Evolutionary conservation across 2,113 vertebrate genomes (phyloP), one percentile per base, ranked within the genome.

Genomic region (Dunckerocampus dactyliophorus): DNA sequence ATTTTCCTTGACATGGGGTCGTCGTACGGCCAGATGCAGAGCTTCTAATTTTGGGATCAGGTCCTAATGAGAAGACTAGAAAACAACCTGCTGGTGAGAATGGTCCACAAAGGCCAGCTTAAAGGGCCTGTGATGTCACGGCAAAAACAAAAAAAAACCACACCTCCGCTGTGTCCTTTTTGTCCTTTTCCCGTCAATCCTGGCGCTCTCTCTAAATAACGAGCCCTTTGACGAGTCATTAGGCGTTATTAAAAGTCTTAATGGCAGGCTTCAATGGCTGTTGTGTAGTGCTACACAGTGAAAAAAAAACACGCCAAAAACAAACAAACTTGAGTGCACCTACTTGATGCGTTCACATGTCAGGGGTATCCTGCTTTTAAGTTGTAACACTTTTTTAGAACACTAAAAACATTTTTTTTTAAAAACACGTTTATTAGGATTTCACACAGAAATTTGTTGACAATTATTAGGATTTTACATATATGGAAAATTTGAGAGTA

Each of bases 351-450:
- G 8, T 48, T n/a, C 19, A 9, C 4, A 21, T 47, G 10, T 57
- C 60, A 65, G 43, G 53, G 28, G 47, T 63, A 62, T 54, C 59
- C 51, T 63, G 39, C 13, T 43, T 43, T 12, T 14, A 43, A 14
- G 6, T 37, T 37, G 0, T n/a, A n/a, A n/a, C n/a, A 37, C 9
- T 37, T 37, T 43, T 14, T 12, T 3, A 43, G 12, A 43, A 43
- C 39, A 14, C 6, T 3, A 43, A 43, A 43, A 43, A 39, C 24
- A 28, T 28, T 5, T n/a, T n/a, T n/a, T n/a, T n/a, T n/a, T n/a
- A n/a, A 5, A 28, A 28, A 28, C 24, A 1, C 3, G 9, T 39
- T 39, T 11, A 39, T 6, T 12, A 37, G 34, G 34, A 37, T 37
- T 37, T 37, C 34, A 37, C 6, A 39, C 37, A 39, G 11, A 39